phyloP scores from a whole-genome alignment of 2,888 invertebrate species.

The Phoronis australis region DNA sequence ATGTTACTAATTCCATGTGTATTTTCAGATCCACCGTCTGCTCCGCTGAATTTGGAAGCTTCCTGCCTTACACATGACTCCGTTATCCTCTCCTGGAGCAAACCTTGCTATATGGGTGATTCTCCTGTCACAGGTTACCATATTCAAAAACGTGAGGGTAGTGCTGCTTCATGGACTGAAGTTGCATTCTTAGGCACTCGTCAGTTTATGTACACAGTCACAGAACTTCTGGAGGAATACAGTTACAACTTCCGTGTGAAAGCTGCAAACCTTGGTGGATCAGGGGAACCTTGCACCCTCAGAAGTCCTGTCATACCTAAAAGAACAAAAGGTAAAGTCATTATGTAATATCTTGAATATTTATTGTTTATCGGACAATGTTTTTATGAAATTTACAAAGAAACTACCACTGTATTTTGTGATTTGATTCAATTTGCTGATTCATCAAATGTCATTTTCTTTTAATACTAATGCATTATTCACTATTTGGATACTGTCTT shows the following conservation, averaged over 20 bases:
- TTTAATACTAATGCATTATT: too few relatives aligned
- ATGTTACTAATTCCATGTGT: not conserved
- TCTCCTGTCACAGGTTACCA: slow-evolving; percentile 31
- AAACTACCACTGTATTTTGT: too few relatives aligned
- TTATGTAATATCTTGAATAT: too few relatives aligned
- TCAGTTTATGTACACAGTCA: slow-evolving; percentile 18
- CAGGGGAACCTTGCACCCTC: slow-evolving; percentile 28
- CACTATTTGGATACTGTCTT: too few relatives aligned
- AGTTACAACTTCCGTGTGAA: slow-evolving; percentile 47
- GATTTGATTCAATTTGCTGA: too few relatives aligned
- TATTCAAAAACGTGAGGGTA: slow-evolving; percentile 33
- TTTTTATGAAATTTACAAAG: too few relatives aligned
- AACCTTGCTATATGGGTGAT: slow-evolving; percentile 46
- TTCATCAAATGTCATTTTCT: too few relatives aligned
- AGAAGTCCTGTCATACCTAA: slow-evolving; percentile 30
- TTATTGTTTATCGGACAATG: too few relatives aligned
- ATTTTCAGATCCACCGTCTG: slow-evolving; percentile 27
- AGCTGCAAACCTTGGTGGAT: slow-evolving; percentile 43
- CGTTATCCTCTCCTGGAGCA: slow-evolving; percentile 43
- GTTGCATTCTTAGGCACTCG: slow-evolving; percentile 24
- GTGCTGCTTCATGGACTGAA: slow-evolving; percentile 23
- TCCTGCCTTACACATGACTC: slow-evolving; percentile 26
- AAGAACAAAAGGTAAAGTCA: slow-evolving; percentile 64
- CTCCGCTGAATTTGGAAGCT: slow-evolving; percentile 31
- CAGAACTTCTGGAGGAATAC: slow-evolving; percentile 36